Evolutionary conservation across 2,888 invertebrate genomes (phyloP), one percentile per base, ranked within the genome.

Genomic region (Ichneumon xanthorius): DNA sequence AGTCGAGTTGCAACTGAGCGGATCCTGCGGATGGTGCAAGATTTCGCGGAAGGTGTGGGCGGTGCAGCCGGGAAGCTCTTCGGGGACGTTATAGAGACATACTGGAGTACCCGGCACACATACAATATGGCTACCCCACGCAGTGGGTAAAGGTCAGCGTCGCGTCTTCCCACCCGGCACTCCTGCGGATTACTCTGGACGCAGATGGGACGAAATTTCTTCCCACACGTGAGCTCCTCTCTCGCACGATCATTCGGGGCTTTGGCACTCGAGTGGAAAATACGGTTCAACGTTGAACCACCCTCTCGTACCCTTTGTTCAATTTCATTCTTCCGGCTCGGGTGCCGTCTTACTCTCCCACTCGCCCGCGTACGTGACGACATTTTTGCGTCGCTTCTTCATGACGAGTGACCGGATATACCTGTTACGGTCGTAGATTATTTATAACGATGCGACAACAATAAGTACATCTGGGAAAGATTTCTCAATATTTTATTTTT

Each of bases 211-310:
- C 19, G 61, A n/a, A 75, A 61, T 55, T 22, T 19, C 33, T 58
- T 58, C 55, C 33, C 72, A 58, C 37, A n/a, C 61, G 7, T 26
- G 58, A 26, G 22, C 11, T 48, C 45, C 16, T 48, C 16, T 22
- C 6, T 6, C 11, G 48, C 73, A 63, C 30, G n/a, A 63, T 26
- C 45, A 26, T 14, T 48, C 45, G 19, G 14, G 48, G 73, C 48
- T 75, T 68, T 68, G 14, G 19, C 30, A 58, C 55, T 61, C 68
- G 68, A 68, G 16, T 48, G 61, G 61, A 75, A 75, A 75, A 75
- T 75, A 63, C 61, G 73, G 26, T 75, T 48, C 48, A 75, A 11
- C 61, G 63, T 75, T 75, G 19, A 48, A 75, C 45, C 48, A 22
- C 22, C 58, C 26, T 26, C 30, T 72, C 22, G 26, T 40, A 55